Conservation (phyloP, 2,113 vertebrate genomes). For the Engystomops pustulosus region DNA sequence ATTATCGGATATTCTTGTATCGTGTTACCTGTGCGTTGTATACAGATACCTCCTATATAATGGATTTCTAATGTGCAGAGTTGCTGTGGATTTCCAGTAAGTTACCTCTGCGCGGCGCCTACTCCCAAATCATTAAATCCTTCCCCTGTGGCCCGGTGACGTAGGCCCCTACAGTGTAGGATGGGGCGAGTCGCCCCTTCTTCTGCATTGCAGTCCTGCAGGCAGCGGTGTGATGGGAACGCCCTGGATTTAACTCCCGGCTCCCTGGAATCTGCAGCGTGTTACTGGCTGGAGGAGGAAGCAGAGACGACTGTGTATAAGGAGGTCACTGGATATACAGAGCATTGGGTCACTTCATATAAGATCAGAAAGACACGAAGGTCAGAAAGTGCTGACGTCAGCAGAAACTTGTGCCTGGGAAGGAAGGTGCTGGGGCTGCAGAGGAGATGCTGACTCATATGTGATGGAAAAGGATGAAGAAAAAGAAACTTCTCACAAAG, state of each 20-base stretch:
- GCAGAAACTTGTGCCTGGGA: background rate
- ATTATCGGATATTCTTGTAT: no score
- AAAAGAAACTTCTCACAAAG: background rate
- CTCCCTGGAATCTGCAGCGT: conserved; percentile 4
- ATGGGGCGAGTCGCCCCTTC: conserved; percentile 30
- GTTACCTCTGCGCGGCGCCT: no score
- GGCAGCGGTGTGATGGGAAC: conserved; percentile 16
- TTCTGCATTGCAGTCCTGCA: conserved; percentile 57
- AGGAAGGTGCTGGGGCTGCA: no score
- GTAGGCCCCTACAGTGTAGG: conserved; percentile 2
- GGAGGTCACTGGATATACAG: no score
- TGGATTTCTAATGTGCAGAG: background rate
- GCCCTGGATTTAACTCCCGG: conserved; percentile 34
- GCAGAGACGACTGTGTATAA: background rate
- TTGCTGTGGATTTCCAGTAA: background rate
- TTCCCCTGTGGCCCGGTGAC: background rate
- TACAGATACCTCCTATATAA: background rate
- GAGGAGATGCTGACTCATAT: background rate
- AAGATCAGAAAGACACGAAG: background rate
- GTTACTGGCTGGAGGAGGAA: background rate
- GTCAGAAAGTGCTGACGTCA: conserved; percentile 7
- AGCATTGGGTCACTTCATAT: no score
- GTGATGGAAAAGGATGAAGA: background rate
- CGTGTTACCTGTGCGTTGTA: background rate
- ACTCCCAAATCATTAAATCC: background rate